A percentile compares a stretch with the other conserved stretches of the same genome.
Evolutionary conservation across 2,797 vertebrate species (phyloP).

Genomic region (Hemitrygon akajei): DNA sequence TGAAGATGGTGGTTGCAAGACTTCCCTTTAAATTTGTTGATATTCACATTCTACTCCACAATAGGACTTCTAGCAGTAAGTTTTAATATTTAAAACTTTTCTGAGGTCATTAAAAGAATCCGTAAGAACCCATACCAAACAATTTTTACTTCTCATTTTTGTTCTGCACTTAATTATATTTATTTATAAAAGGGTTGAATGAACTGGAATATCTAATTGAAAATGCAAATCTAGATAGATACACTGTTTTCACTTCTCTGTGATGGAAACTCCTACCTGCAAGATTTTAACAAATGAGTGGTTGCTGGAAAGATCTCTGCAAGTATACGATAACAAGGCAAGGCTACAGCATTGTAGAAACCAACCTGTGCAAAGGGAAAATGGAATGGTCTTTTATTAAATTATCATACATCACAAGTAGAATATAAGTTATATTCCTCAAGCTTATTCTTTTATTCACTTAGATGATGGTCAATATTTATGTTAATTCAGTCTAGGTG

Average conservation of each 20-base stretch:
- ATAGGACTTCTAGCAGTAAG: neutral
- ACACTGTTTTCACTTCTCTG: neutral
- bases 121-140: neutral
- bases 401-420: neutral
- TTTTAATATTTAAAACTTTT: neutral
- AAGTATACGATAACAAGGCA: conserved; percentile 90
- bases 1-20: neutral
- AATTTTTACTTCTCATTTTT: neutral
- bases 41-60: neutral
- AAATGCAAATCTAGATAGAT: neutral
- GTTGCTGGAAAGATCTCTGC: conserved; percentile 83
- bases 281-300: conserved; percentile 75
- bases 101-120: neutral
- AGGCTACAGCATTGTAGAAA: conserved; percentile 92
- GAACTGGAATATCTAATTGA: neutral
- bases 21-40: neutral
- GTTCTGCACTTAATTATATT: neutral
- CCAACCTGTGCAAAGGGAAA: conserved; percentile 67
- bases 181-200: neutral
- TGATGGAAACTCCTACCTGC: conserved; percentile 65
- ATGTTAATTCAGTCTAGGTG: no score
- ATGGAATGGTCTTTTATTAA: neutral
- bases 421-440: neutral
- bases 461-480: neutral
- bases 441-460: neutral